Evolutionary conservation across 2,888 invertebrate genomes (phyloP), one percentile per base, ranked within the genome.

Genomic region (Nasonovia ribisnigri): DNA sequence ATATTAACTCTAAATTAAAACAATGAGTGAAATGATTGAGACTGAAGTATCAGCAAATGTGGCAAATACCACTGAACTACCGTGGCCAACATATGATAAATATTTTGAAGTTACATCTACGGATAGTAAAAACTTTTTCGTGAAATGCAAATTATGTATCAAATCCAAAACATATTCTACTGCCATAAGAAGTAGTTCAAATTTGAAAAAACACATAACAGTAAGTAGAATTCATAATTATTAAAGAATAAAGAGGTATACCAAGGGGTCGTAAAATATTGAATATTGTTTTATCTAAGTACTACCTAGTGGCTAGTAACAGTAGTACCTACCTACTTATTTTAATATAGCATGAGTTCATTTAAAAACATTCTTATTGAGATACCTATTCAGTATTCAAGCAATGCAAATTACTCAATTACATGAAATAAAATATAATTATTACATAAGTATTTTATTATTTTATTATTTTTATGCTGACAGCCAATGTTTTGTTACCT

Each of bases 151-250:
- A 67, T 67, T 67, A 67, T 67, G n/a, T n/a, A 11, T 67, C 11
- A 67, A n/a, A 67, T 67, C n/a, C 6, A 67, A 67, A 67, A 67
- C n/a, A n/a, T 67, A 67, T 67, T 67, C 67, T 67, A 67, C 67
- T 67, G n/a, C 67, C n/a, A 67, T 67, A n/a, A 67, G 11, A 67
- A 67, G n/a, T n/a, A n/a, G 67, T 67, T 67, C n/a, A 67, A 67
- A 67, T 67, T 67, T 67, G 8, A 67, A 67, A 67, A n/a, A 67
- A 67, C 67, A 67, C 29, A 67, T n/a, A 67, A n/a, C 67, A n/a
- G 29, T 67, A 67, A 67, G 67, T 67, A 67, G 67, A 67, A 67
- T 67, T 67, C 67, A 67, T 67, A 67, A n/a, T 67, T n/a, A 67
- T 67, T 67, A 67, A 67, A n/a, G 67, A 5, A n/a, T 67, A n/a